phyloP scores from a whole-genome alignment of 2,797 vertebrate species.

The Schizothorax lantsangensis region DNA sequence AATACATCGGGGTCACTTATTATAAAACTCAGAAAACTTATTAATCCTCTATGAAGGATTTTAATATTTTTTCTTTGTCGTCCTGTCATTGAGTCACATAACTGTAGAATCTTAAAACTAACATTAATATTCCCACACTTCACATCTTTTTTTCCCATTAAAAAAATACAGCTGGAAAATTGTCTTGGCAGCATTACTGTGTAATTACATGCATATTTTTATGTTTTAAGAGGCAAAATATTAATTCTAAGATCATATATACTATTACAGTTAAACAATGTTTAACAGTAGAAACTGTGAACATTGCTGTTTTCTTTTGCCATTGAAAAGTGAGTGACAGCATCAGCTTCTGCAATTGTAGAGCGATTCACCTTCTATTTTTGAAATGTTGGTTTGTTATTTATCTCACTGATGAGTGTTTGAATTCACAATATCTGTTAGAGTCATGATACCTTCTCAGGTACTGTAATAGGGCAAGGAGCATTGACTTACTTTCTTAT shows the following conservation, averaged over 20 bases:
- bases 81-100: background rate
- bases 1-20: background rate
- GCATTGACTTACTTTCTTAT: slow-evolving; percentile 21
- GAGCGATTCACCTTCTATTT: background rate
- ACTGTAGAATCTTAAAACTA: background rate
- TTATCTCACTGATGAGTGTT: background rate
- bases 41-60: background rate
- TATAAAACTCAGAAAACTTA: background rate
- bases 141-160: background rate
- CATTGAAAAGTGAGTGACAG: background rate
- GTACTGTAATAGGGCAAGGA: background rate
- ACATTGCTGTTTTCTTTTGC: background rate
- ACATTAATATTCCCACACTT: too few species aligned
- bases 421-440: background rate
- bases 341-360: background rate
- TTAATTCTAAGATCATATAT: background rate
- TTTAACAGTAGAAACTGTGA: too few species aligned
- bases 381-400: background rate
- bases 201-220: background rate
- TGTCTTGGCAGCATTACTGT: background rate
- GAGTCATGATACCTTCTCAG: background rate
- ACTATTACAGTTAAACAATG: background rate
- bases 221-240: background rate
- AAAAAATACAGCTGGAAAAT: too few species aligned
- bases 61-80: too few species aligned